Evolutionary conservation across 2,888 invertebrate species (phyloP).

Genomic region (Chalcosyrphus nemorum): DNA sequence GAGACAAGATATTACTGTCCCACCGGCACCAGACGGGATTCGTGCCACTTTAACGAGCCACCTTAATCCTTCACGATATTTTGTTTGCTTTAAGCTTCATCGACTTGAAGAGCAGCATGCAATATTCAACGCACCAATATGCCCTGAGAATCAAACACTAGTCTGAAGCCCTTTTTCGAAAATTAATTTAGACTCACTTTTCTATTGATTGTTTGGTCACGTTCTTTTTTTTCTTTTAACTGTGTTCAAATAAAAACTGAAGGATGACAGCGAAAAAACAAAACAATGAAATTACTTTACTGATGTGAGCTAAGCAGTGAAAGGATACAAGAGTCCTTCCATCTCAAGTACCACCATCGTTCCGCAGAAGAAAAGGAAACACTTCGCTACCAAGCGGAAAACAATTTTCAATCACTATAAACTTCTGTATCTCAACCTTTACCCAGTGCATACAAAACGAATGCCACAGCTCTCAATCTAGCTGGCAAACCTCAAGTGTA

Average conservation of each 20-base stretch:
- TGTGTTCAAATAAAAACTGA: no score
- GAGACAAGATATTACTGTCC: conserved; percentile 8
- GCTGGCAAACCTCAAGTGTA: neutral
- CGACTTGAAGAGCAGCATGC: neutral
- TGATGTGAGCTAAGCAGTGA: neutral
- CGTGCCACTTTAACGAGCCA: conserved; percentile 13
- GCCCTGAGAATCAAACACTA: neutral
- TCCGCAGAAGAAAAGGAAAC: neutral
- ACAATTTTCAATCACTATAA: conserved; percentile 37
- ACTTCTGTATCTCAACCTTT: neutral
- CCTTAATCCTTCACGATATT: conserved; percentile 1
- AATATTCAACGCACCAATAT: neutral
- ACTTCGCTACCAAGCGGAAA: conserved; percentile 1
- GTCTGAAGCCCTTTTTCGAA: neutral
- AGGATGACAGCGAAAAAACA: neutral
- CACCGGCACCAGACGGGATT: neutral
- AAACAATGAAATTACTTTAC: conserved; percentile 25
- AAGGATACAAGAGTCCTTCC: neutral
- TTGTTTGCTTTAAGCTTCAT: conserved; percentile 24
- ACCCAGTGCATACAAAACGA: neutral
- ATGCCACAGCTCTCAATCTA: neutral
- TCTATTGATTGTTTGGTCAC: neutral
- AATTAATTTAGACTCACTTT: conserved; percentile 16
- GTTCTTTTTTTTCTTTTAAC: no score
- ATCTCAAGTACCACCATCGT: neutral